These are phyloP conservation scores for Ormyrus labotus DNA, from an alignment of 2,888 invertebrate genomes.

Conservation along the genomic window DNA sequence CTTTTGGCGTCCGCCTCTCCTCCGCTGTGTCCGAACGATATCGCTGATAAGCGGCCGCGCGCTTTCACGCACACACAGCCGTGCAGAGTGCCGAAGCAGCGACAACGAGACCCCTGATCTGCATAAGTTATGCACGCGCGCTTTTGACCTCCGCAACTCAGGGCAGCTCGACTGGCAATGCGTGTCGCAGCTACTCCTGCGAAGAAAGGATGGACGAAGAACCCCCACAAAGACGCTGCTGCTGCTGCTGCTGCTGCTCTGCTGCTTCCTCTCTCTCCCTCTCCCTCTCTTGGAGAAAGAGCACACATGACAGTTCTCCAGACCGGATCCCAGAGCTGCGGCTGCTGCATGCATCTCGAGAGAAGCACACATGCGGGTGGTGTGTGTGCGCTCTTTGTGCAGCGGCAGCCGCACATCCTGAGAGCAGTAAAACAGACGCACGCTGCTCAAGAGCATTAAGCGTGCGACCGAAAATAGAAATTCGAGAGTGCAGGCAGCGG, in stretches of 20 bases:
- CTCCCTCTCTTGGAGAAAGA: not conserved
- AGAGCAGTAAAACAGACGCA: not conserved
- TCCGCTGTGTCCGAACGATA: conserved; percentile 1
- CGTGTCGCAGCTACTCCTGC: conserved; percentile 2
- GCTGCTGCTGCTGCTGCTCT: not conserved
- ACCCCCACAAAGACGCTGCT: conserved; percentile 44
- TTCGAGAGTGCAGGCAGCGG: too few species aligned
- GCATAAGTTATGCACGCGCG: conserved; percentile 16
- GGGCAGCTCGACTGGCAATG: too few species aligned
- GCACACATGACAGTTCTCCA: too few species aligned
- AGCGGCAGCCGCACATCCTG: not conserved
- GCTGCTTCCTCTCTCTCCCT: not conserved
- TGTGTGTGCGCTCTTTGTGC: conserved; percentile 7
- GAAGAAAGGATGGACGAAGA: conserved; percentile 31
- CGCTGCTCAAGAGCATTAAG: not conserved
- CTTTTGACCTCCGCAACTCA: conserved; percentile 16
- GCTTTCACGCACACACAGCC: not conserved
- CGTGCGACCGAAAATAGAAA: too few species aligned
- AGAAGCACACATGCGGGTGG: conserved; percentile 10
- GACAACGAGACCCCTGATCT: not conserved
- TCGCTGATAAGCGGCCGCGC: conserved; percentile 27
- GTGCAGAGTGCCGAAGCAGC: not conserved
- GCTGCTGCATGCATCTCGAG: not conserved
- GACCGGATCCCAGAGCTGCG: too few species aligned
- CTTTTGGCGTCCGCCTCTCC: not conserved